A percentile compares a stretch with the other conserved stretches of the same genome.
Evolutionary conservation across 1,140 invertebrate genomes (phyloP).

Genomic region (Bombus ignitus): DNA sequence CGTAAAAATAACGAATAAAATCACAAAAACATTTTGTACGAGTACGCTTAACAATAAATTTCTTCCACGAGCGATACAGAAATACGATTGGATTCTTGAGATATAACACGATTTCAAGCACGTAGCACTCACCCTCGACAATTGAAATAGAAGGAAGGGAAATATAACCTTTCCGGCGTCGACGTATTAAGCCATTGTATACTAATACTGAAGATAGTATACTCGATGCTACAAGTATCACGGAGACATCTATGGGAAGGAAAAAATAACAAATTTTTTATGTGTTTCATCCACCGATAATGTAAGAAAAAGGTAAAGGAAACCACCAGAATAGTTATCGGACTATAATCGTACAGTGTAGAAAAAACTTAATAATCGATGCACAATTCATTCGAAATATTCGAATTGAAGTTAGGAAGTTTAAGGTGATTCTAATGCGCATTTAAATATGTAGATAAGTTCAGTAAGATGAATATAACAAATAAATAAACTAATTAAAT

Average conservation of each 20-base stretch:
- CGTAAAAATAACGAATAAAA: conserved; percentile 21
- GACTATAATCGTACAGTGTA: background rate
- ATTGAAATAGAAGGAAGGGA: conserved; percentile 49
- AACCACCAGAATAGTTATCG: too few species aligned
- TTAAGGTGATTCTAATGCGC: background rate
- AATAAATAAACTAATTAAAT: background rate
- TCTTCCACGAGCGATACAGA: background rate
- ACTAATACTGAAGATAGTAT: background rate
- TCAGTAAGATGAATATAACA: background rate
- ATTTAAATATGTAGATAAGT: too few species aligned
- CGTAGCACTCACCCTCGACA: conserved; percentile 47
- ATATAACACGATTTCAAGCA: conserved; percentile 46
- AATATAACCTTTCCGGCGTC: background rate
- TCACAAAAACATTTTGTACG: conserved; percentile 15
- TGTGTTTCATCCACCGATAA: background rate
- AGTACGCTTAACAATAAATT: background rate
- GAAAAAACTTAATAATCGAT: background rate
- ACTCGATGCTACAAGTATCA: background rate
- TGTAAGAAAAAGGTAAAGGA: background rate
- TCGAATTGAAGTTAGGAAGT: background rate
- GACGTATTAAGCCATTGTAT: background rate
- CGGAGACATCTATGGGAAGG: background rate
- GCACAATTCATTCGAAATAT: background rate
- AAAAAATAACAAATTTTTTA: background rate
- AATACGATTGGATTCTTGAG: conserved; percentile 32